phyloP scores from a whole-genome alignment of 2,888 invertebrate species.

The Aphelenchoides bicaudatus region DNA sequence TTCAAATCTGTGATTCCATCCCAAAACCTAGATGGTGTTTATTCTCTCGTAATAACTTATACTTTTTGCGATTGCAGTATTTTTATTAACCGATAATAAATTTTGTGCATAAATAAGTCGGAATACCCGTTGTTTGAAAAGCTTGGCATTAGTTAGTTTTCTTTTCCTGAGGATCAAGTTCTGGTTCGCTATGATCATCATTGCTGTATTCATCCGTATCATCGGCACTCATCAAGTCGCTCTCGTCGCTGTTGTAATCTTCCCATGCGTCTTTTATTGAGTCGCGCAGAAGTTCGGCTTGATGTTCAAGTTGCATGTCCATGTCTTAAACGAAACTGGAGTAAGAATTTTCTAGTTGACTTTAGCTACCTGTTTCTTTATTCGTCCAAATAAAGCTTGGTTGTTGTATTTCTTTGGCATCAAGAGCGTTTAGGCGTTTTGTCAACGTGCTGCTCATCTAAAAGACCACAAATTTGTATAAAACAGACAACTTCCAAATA shows the following conservation, averaged over 20 bases:
- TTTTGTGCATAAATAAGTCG: too few species aligned
- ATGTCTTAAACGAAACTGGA: conserved; percentile 9
- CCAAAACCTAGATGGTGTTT: too few species aligned
- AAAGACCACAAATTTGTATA: too few species aligned
- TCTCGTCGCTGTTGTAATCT: conserved; percentile 10
- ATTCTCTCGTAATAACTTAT: too few species aligned
- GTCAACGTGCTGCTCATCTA: background rate
- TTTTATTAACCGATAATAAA: too few species aligned
- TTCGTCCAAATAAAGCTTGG: conserved; percentile 16
- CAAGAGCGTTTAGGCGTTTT: conserved; percentile 5
- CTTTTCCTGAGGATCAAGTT: background rate
- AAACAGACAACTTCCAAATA: too few species aligned
- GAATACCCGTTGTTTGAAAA: too few species aligned
- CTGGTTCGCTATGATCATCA: conserved; percentile 9
- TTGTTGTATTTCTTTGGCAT: conserved; percentile 5
- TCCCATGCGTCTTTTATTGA: conserved; percentile 11
- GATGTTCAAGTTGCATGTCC: conserved; percentile 7
- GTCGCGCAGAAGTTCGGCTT: conserved; percentile 3
- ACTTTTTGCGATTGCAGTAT: too few species aligned
- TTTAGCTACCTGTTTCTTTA: conserved; percentile 4
- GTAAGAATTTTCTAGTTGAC: background rate
- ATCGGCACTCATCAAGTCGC: conserved; percentile 19
- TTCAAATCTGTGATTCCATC: too few species aligned
- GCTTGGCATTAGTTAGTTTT: conserved; percentile 2
- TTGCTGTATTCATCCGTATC: conserved; percentile 3